Base-by-base conservation (phyloP, 2,113 vertebrate species). In the Lipotes vexillifer region DNA sequence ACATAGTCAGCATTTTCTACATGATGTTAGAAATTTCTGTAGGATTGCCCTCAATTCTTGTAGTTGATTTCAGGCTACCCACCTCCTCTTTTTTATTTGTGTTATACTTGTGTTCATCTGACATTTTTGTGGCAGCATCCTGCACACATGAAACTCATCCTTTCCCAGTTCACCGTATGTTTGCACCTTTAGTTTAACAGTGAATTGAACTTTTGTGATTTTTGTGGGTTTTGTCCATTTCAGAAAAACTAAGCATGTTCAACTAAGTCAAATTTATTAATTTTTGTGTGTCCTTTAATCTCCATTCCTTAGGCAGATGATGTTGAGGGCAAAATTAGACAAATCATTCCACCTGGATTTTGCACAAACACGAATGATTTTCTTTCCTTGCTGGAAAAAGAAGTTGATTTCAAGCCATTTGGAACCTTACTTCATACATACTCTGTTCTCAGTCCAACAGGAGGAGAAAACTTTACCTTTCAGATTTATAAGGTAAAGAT, bases 401-500 rank as follows among this genome's bases (percentile, higher is more conserved):
- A 99, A 96, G 99, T 99, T 93, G 99, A 99, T 98, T 99, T 99
- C 98, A 99, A 99, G 93, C 99, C 99, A 10, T 99, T 99, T 97
- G 99, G 99, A 98, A 99, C 98, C 85, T 98, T 99, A 96, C 98
- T 99, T 31, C 99, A 99, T 98, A 99, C 99, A 1, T 99, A 99
- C 93, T 99, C 98, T 18, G 98, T 99, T 97, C 99, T 99, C 97
- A 99, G 99, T 69, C 99, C 99, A 97, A 99, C 99, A 96, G 99
- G 99, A 18, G 99, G 99, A 96, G 99, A 99, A 93, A 99, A 99
- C 61, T 99, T 99, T 98, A 99, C 99, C 0, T 99, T 99, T 94
- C 99, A 99, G 98, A 99, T 99, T 98, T 99, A 99, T 93, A 99
- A 99, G 99, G 99, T 99, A 98, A 97, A 97, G 97, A 97, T 84